A percentile compares a stretch with the other conserved stretches of the same genome.
Conservation (phyloP, 2,888 invertebrate species). For the Thymelicus lineola region DNA sequence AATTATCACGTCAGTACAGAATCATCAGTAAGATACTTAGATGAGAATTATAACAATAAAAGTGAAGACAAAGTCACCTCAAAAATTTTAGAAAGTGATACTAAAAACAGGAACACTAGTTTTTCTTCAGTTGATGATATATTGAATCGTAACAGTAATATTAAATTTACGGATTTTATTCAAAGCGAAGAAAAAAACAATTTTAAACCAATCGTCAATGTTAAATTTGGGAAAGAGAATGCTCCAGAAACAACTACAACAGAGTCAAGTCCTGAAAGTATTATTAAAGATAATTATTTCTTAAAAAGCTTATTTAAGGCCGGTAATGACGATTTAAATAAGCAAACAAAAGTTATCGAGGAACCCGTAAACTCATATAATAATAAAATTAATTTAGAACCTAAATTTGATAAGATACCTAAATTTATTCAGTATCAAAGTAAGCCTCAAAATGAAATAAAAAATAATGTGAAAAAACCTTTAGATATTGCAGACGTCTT, state of each 20-base stretch:
- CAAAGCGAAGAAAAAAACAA: constrained; percentile 48
- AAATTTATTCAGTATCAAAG: constrained; percentile 58
- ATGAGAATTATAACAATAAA: constrained; percentile 11
- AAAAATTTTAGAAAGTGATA: constrained; percentile 40
- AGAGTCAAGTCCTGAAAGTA: constrained; percentile 56
- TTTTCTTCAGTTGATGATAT: constrained; percentile 8
- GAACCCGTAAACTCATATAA: constrained; percentile 38
- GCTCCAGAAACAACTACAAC: constrained; percentile 46
- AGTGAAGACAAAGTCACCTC: background rate
- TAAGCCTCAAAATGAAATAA: constrained; percentile 61
- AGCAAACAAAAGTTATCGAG: constrained; percentile 42
- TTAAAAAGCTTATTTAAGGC: constrained; percentile 64
- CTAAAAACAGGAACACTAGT: constrained; percentile 14
- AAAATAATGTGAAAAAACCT: constrained; percentile 58
- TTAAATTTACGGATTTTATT: constrained; percentile 43
- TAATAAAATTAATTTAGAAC: constrained; percentile 51
- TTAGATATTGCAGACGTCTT: constrained; percentile 67
- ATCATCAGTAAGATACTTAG: constrained; percentile 2
- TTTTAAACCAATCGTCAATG: constrained; percentile 45
- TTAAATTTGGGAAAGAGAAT: constrained; percentile 17
- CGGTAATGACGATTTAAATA: constrained; percentile 47
- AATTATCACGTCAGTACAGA: constrained; percentile 2
- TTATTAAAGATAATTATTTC: constrained; percentile 69
- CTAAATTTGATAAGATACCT: constrained; percentile 57
- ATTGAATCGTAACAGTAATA: constrained; percentile 37